A percentile compares a stretch with the other conserved stretches of the same genome.
These are phyloP conservation scores for Hydra vulgaris DNA, from an alignment of 30 jellyfish, hydroid and myxozoan genomes.

Conservation along the genomic window DNA sequence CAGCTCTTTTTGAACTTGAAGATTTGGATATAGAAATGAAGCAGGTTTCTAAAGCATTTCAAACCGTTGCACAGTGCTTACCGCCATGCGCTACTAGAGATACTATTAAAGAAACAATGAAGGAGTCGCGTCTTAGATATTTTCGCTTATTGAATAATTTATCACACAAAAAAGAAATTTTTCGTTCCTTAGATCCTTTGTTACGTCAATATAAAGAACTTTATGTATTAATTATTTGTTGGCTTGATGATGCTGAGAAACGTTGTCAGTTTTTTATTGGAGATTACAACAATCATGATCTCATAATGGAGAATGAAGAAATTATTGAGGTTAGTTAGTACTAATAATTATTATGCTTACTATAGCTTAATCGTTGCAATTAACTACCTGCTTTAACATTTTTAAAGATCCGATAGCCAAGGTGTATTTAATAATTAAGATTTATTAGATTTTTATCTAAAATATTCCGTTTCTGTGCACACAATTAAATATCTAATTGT, in stretches of 20 bases:
- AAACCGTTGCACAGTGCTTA: constrained; percentile 49
- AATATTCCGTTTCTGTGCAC: too few relatives aligned
- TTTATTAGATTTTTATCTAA: too few relatives aligned
- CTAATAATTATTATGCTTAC: neutral
- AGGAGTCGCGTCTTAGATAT: constrained; percentile 38
- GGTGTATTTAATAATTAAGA: too few relatives aligned
- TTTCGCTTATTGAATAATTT: constrained; percentile 21
- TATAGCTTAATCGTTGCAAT: neutral
- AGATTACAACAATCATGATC: constrained; percentile 24
- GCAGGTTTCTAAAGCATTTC: constrained; percentile 36
- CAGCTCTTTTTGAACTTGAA: constrained; percentile 38
- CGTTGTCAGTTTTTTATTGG: constrained; percentile 33
- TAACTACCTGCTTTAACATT: neutral
- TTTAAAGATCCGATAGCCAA: neutral
- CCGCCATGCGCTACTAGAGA: constrained; percentile 58
- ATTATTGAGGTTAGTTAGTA: constrained; percentile 33
- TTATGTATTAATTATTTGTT: constrained; percentile 29
- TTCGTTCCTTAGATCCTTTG: constrained; percentile 42
- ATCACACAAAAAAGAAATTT: constrained; percentile 38
- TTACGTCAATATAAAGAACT: constrained; percentile 41
- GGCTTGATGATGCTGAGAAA: constrained; percentile 56
- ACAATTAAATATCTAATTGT: too few relatives aligned
- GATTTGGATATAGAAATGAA: constrained; percentile 31
- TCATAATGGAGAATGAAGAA: constrained; percentile 47
- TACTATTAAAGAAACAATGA: constrained; percentile 34